Base-by-base conservation (phyloP, 2,797 vertebrate species). In the Pygocentrus nattereri region DNA sequence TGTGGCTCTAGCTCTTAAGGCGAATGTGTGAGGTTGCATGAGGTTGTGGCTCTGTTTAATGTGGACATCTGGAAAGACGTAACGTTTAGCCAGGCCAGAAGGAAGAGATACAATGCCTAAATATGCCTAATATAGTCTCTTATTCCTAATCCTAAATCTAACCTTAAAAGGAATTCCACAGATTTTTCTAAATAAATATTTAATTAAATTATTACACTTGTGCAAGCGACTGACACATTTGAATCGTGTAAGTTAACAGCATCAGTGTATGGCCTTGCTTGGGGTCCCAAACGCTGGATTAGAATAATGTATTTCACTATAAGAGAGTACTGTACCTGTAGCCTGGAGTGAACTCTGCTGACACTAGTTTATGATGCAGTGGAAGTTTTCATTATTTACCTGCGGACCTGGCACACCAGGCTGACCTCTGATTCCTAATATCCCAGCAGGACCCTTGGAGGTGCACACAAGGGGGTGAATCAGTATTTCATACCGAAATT, bases 401-500 rank as follows among this genome's bases (percentile, higher is more conserved):
- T 94, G 94, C 0, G n/a, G 61, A 52, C 95, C 95, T 69, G 80
- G 82, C 6, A 73, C 87, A 79, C 95, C 96, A 0, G 90, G 81
- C 61, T 87, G 69, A 2, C 96, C 96, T 0, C 91, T 89, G 4
- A 87, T 84, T 78, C 96, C 96, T 82, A 92, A 83, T 74, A 93
- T 71, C 19, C 96, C 96, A 68, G 90, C 87, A 0, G 93, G 91
- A 30, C 96, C 96, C 96, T 96, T 83, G 16, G 47, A 86, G 81
- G 81, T 67, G 30, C 23, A 85, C 21, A 62, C 19, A 69, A 50
- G 71, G 18, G 52, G 18, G 19, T 38, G 30, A 67, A 2, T 80
- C 11, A 52, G n/a, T 34, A 52, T 74, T 72, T 72, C 3, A 25
- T 23, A 34, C 34, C 50, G 65, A 69, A 38, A 52, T 19, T 15